Evolutionary conservation across 1,140 invertebrate genomes (phyloP), one percentile per base, ranked within the genome.

Genomic region (Trachymyrmex septentrionalis): DNA sequence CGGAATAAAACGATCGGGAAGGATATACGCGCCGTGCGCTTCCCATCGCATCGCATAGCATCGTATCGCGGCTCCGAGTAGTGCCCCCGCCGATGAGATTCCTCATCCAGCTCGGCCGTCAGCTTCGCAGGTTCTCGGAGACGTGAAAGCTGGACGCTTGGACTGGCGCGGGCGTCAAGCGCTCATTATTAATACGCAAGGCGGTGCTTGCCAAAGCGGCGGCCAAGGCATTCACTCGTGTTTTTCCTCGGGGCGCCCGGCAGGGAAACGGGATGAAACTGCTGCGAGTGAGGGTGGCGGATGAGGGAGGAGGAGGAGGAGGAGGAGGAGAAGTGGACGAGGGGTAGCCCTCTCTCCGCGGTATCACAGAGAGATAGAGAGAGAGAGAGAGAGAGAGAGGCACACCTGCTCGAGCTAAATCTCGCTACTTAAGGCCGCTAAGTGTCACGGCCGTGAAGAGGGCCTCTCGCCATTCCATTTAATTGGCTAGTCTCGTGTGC

Each of bases 371-470:
- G 38, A 44, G 38, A 44, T 27, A 34, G 34, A 67, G n/a, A 88
- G 66, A 69, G 67, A 50, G 91, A 27, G 27, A 27, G 27, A 27
- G 27, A 27, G 27, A 27, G 27, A 27, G 27, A 27, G 27, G 5
- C 3, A 27, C 95, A 95, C 94, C 94, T 95, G 95, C 95, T n/a
- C n/a, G n/a, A n/a, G n/a, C 90, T 95, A 95, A 95, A 95, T 95
- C 94, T 95, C 91, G 89, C 92, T 93, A 94, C 93, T 95, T 94
- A 93, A 93, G 92, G 84, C 91, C 77, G 90, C 90, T 86, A 92
- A 88, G 89, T 92, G 92, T 94, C 92, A 93, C 92, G 93, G 88
- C 88, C 90, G 64, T 90, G 61, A 85, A 75, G 71, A 73, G 85
- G 89, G 69, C 87, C 78, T 86, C 82, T 88, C 78, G 50, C 90